These are phyloP conservation scores for Leptoclinus maculatus DNA, from an alignment of 2,797 vertebrate species.

Conservation along the genomic window DNA sequence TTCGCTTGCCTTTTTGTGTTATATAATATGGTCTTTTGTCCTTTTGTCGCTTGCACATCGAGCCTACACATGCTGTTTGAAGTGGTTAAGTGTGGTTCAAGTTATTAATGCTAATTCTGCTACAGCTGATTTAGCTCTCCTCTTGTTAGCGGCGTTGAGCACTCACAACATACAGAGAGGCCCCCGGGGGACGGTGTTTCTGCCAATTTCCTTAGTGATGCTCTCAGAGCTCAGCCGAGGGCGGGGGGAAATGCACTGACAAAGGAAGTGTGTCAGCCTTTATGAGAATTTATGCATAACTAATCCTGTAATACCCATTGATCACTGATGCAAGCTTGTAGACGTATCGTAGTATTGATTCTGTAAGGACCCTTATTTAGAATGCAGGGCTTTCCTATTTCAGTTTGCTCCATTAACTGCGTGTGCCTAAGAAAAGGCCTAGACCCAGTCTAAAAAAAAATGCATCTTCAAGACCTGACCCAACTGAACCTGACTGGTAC, in stretches of 20 bases:
- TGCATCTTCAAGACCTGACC: not conserved
- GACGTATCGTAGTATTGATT: constrained; percentile 52
- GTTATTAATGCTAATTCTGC: constrained; percentile 67
- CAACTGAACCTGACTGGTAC: not conserved
- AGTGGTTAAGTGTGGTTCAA: constrained; percentile 45
- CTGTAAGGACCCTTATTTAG: constrained; percentile 31
- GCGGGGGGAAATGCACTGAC: constrained; percentile 33
- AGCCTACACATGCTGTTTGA: constrained; percentile 53
- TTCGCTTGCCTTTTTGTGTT: constrained; percentile 43
- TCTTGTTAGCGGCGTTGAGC: constrained; percentile 65
- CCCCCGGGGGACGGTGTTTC: constrained; percentile 45
- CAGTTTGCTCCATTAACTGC: not conserved
- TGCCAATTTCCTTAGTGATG: constrained; percentile 58
- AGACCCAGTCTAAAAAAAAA: not conserved
- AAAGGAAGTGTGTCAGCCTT: constrained; percentile 64
- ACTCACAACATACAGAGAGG: constrained; percentile 47
- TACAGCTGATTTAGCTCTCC: constrained; percentile 58
- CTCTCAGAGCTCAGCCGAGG: constrained; percentile 41
- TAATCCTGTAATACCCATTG: constrained; percentile 66
- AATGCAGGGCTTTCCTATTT: constrained; percentile 8
- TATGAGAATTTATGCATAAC: constrained; percentile 53
- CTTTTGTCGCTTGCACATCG: constrained; percentile 18
- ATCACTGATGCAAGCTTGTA: constrained; percentile 50
- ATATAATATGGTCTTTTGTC: constrained; percentile 37
- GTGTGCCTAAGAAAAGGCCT: not conserved